These are phyloP conservation scores for Macaria liturata DNA, from an alignment of 2,888 invertebrate species.

Conservation along the genomic window DNA sequence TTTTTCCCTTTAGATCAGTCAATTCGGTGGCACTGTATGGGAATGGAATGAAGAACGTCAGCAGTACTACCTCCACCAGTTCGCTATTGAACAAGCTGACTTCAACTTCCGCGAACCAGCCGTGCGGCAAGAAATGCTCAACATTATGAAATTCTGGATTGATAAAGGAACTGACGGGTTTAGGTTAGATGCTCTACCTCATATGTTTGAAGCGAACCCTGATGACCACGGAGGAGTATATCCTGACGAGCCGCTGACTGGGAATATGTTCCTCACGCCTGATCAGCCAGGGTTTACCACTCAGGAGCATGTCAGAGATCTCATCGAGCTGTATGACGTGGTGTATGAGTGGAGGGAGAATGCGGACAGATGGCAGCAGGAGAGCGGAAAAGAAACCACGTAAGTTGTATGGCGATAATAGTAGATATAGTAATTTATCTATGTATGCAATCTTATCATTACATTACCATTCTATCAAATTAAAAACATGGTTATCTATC, in stretches of 20 bases:
- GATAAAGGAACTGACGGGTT: conserved; percentile 87
- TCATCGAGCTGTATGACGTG: conserved; percentile 81
- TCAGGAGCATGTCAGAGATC: conserved; percentile 85
- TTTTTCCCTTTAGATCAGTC: conserved; percentile 58
- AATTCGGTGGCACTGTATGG: conserved; percentile 87
- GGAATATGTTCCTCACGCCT: conserved; percentile 61
- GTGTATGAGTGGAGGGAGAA: conserved; percentile 81
- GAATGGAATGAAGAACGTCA: conserved; percentile 84
- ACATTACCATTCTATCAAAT: too few relatives aligned
- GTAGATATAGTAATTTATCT: too few relatives aligned
- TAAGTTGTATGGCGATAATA: too few relatives aligned
- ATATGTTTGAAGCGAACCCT: conserved; percentile 79
- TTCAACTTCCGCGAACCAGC: conserved; percentile 86
- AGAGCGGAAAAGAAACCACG: conserved; percentile 36
- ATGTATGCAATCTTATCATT: too few relatives aligned
- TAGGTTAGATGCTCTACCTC: conserved; percentile 86
- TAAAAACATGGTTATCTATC: too few relatives aligned
- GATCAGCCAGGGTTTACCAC: conserved; percentile 81
- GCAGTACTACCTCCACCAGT: conserved; percentile 89
- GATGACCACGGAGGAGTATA: conserved; percentile 59
- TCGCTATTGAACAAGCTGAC: conserved; percentile 85
- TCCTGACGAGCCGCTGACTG: conserved; percentile 79
- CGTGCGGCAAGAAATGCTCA: conserved; percentile 79
- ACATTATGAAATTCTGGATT: conserved; percentile 88
- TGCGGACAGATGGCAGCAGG: conserved; percentile 64